Evolutionary conservation across 2,888 invertebrate species (phyloP), one percentile per base, ranked within the genome.

Genomic region (Pyrochroa serraticornis): DNA sequence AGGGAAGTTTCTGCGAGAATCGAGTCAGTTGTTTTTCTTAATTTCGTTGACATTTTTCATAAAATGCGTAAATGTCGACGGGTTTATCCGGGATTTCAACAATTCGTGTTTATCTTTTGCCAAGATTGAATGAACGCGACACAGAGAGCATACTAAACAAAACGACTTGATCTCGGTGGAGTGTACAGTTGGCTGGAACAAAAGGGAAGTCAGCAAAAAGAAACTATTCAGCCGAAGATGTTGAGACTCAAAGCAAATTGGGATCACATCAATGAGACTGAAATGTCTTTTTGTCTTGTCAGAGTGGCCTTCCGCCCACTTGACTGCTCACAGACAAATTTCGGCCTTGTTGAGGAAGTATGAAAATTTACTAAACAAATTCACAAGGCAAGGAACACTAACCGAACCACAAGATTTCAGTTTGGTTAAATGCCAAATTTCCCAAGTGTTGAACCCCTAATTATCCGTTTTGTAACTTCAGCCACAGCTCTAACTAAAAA

Each of bases 41-140:
- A 62, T 56, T 51, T 32, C 49, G 56, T 48, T 59, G 56, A 59
- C 58, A 56, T 48, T 42, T 41, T 54, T 48, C 41, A 58, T 49
- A 58, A 58, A 58, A 39, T 35, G 46, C 39, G 51, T 43, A 43
- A 51, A 60, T 57, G 53, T 46, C 10, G 10, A 9, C 8, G 46
- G 31, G 34, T 12, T 46, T 46, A 35, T 33, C 35, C 33, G 35
- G 14, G 33, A 9, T 38, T 43, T 44, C 47, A 53, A 45, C 59
- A 45, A 59, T 59, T 55, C 53, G 44, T 53, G 50, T 61, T 58
- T 58, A 56, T 56, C 60, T 56, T 56, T 60, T 45, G 35, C 58
- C 47, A 54, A 61, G 61, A 61, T 61, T 61, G 58, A 61, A 61
- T 61, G 61, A 44, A 44, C 50, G 39, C 42, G 58, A 58, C 58